phyloP scores from a whole-genome alignment of 35 echinoderm and acorn worm species.

The Apostichopus parvimensis region DNA sequence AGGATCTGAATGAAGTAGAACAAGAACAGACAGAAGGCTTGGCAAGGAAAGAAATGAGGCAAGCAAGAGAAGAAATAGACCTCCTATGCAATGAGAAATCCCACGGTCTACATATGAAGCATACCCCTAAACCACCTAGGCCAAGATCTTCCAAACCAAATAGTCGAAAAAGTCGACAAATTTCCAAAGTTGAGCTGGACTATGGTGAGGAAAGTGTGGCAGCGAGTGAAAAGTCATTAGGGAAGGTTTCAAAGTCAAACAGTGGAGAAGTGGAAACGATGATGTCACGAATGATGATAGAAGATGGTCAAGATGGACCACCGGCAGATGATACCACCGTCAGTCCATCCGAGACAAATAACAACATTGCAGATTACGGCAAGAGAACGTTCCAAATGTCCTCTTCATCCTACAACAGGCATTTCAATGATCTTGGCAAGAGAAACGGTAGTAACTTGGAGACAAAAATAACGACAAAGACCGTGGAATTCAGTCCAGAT shows the following conservation, averaged over 20 bases:
- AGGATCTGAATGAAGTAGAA: not conserved
- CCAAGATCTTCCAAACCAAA: conserved; percentile 4
- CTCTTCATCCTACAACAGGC: not conserved
- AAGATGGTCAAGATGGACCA: not conserved
- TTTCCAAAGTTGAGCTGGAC: conserved; percentile 23
- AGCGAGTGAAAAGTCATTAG: not conserved
- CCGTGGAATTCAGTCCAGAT: conserved; percentile 20
- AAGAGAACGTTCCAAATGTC: conserved; percentile 42
- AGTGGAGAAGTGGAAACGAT: conserved; percentile 23
- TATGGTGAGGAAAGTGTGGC: not conserved
- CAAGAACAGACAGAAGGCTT: not conserved
- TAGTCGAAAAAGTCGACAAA: not conserved
- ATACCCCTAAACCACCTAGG: conserved; percentile 26
- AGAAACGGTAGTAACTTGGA: not conserved
- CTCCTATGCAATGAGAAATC: not conserved
- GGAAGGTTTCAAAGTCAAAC: not conserved
- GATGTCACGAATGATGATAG: conserved; percentile 33
- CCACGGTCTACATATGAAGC: not conserved
- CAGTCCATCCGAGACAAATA: no score
- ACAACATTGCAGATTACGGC: conserved; percentile 6
- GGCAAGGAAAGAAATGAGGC: not conserved
- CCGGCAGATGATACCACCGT: not conserved
- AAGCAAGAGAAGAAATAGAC: not conserved
- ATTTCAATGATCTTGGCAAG: not conserved
- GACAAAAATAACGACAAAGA: conserved; percentile 37